Base-by-base conservation (phyloP, 2,888 invertebrate genomes). In the Agrotis clavis region DNA sequence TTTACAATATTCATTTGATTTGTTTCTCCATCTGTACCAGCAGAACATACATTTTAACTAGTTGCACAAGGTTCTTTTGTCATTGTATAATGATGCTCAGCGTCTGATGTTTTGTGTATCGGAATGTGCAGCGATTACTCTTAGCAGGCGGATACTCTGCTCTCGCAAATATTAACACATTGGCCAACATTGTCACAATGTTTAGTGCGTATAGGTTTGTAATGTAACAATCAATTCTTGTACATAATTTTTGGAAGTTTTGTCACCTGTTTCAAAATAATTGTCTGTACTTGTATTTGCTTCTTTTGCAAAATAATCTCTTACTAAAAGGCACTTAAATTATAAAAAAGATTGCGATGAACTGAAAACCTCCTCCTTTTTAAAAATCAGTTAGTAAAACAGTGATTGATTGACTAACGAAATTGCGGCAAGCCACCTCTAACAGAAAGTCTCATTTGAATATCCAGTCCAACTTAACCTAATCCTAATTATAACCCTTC, bases 31-130 rank as follows among this genome's bases (percentile, higher is more conserved):
- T 88, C 95, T 41, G 90, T 95, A 95, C 93, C 81, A 84, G 82
- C 85, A 87, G 89, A 89, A 88, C 88, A 88, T 90, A 93, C 89
- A 91, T 93, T 94, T 94, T 92, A 94, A 94, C 90, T 89, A 92
- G 95, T 95, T 95, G 93, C 94, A 90, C 94, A 95, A 96, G 93
- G 91, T 94, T 94, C 94, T 95, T 95, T 95, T 95, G 96, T 95
- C 94, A 94, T 94, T 94, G 94, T 94, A 93, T 95, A 95, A 95
- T 94, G 95, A 95, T 93, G 93, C 88, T 91, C 92, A 90, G 87
- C 89, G 92, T 89, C 91, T 91, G 92, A 94, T 94, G 94, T 94
- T 95, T 94, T 95, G 94, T 94, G 87, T 91, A 89, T 90, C 86
- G 94, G 94, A 94, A 95, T 94, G 94, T 90, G 86, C 90, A 87